Conservation (phyloP, 2,113 vertebrate genomes). For the Pachycephala philippinensis region DNA sequence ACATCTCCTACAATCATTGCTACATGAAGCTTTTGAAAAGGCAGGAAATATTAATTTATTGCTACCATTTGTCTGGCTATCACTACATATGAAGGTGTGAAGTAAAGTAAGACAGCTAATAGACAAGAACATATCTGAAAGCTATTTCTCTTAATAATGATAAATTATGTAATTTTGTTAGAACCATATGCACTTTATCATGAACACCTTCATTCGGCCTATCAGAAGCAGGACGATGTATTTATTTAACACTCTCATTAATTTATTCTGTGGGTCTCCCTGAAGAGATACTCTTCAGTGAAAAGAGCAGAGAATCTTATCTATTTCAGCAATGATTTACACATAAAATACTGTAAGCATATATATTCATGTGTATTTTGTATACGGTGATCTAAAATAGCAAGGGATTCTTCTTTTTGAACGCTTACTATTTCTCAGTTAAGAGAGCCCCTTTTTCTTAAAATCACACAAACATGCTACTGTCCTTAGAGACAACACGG, state of each 20-base stretch:
- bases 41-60: not conserved
- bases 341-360: not conserved
- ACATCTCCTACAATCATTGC: not conserved
- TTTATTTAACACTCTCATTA: not conserved
- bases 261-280: not conserved
- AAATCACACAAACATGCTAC: not conserved
- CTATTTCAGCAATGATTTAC: not conserved
- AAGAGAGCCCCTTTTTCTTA: not conserved
- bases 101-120: not conserved
- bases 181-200: not conserved
- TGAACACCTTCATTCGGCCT: not conserved
- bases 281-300: not conserved
- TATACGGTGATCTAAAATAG: not conserved
- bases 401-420: not conserved
- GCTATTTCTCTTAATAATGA: not conserved
- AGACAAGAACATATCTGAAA: not conserved
- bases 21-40: not conserved
- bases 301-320: not conserved
- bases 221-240: not conserved
- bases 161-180: not conserved
- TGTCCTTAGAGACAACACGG: not conserved
- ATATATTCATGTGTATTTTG: not conserved
- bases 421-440: not conserved
- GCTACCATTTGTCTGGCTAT: not conserved
- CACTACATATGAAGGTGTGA: not conserved